Base-by-base conservation (phyloP, 2,113 vertebrate genomes). In the Rhagologus leucostigma region DNA sequence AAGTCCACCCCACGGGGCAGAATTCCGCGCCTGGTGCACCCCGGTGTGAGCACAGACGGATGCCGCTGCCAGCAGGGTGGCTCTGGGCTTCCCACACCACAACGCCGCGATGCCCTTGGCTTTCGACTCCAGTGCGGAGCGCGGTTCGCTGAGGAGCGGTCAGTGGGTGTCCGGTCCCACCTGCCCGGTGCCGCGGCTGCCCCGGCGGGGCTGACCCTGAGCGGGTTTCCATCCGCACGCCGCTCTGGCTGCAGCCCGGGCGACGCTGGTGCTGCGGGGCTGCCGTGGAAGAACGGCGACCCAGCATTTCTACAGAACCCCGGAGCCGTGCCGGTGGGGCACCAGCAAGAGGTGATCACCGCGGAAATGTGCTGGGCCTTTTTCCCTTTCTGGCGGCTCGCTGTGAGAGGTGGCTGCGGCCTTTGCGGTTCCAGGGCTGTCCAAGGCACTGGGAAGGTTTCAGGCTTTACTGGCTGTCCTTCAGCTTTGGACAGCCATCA, bases 41-140 rank as follows among this genome's bases (percentile, higher is more conserved):
- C 30, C 11, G 11, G 9, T 11, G 24, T 9, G 41, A 18, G 47
- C 1, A 4, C 20, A 19, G 56, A 33, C 6, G 32, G 63, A 13
- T 0, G 12, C 1, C 1, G 10, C 50, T 6, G 9, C 44, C 62
- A 5, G 55, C 8, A 8, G 35, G 26, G 46, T 3, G 24, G 6
- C n/a, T 59, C 69, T 12, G 50, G 21, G 8, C 59, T 63, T 18
- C 50, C 57, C 71, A 68, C 41, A 1, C 29, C 14, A 2, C 69
- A 21, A 1, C 5, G 21, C 55, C 13, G 32, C 53, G 3, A 6
- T 14, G 32, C 19, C 53, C 53, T 6, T 2, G 32, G 32, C 18
- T 11, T 13, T 33, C 30, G 3, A 2, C 30, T 32, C 11, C 53
- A 7, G 53, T 2, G 52, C 29, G 3, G 53, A 32, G 53, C 19